A percentile compares a stretch with the other conserved stretches of the same genome.
phyloP scores from a whole-genome alignment of 2,888 invertebrate species.

The Drosophila emarginata region DNA sequence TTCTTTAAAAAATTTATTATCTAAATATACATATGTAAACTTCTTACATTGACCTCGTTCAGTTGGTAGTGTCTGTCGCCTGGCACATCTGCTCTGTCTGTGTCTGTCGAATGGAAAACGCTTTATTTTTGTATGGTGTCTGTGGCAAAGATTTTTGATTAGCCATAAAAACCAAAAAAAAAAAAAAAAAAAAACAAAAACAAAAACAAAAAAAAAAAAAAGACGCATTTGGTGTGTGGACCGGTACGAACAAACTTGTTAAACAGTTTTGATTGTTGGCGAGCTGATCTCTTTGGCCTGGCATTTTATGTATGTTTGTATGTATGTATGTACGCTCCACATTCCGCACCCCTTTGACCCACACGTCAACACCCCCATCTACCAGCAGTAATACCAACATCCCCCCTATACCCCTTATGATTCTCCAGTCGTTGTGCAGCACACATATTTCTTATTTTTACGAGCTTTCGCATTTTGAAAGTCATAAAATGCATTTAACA shows the following conservation, averaged over 20 bases:
- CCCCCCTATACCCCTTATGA: neutral
- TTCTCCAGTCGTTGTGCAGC: neutral
- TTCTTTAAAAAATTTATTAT: conserved; percentile 2
- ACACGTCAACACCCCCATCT: conserved; percentile 1
- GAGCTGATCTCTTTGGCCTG: conserved; percentile 12
- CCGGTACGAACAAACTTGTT: conserved; percentile 52
- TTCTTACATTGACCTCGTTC: conserved; percentile 1
- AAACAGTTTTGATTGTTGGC: conserved; percentile 49
- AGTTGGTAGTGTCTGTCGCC: neutral
- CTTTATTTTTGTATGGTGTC: conserved; percentile 39
- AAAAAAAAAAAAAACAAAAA: conserved; percentile 43
- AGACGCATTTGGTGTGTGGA: conserved; percentile 55
- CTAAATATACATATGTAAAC: neutral
- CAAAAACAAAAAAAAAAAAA: conserved; percentile 30
- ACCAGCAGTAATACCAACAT: neutral
- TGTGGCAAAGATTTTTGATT: conserved; percentile 76
- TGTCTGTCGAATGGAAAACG: conserved; percentile 17
- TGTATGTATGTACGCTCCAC: conserved; percentile 6
- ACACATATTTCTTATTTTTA: conserved; percentile 52
- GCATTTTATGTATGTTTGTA: conserved; percentile 62
- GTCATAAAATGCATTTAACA: conserved; percentile 72
- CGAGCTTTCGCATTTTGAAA: conserved; percentile 67
- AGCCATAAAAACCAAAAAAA: conserved; percentile 53
- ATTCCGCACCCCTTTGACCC: conserved; percentile 1
- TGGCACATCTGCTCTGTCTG: conserved; percentile 1